Conservation (phyloP, 2,797 vertebrate genomes). For the Enteromius trimaculatus region DNA sequence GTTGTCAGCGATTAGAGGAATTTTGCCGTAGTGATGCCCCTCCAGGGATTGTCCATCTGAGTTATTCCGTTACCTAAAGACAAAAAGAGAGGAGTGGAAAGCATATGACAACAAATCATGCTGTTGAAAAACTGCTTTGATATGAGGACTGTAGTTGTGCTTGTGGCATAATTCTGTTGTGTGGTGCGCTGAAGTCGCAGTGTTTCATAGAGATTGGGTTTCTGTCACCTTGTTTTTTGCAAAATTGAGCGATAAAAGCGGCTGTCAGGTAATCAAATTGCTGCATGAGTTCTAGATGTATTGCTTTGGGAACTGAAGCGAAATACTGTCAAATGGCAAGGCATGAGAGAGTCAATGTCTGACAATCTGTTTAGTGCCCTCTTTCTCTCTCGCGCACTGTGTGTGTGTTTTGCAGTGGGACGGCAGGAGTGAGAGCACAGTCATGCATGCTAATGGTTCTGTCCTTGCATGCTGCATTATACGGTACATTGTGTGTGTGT, state of each 20-base stretch:
- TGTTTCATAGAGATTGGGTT: constrained; percentile 42
- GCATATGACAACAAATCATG: background rate
- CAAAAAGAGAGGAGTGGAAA: background rate
- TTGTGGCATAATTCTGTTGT: constrained; percentile 36
- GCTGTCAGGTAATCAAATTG: constrained; percentile 50
- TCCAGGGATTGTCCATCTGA: background rate
- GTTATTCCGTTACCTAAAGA: constrained; percentile 4
- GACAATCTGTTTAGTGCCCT: constrained; percentile 52
- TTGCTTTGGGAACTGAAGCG: constrained; percentile 47
- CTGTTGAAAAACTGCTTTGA: background rate
- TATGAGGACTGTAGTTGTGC: constrained; percentile 17
- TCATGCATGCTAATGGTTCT: constrained; percentile 62
- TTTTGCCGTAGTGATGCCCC: background rate
- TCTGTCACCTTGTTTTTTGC: constrained; percentile 50
- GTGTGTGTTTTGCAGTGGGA: constrained; percentile 51
- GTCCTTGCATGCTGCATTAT: constrained; percentile 61
- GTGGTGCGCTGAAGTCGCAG: background rate
- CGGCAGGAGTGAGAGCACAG: constrained; percentile 61
- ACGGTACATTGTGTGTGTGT: constrained; percentile 47
- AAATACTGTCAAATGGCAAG: constrained; percentile 50
- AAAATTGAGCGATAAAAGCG: constrained; percentile 49
- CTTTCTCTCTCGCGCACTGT: constrained; percentile 12
- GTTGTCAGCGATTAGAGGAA: constrained; percentile 37
- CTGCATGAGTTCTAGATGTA: constrained; percentile 38
- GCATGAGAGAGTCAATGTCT: constrained; percentile 50